A percentile compares a stretch with the other conserved stretches of the same genome.
phyloP scores from a whole-genome alignment of 2,797 vertebrate species.

The Anguilla pacifica region DNA sequence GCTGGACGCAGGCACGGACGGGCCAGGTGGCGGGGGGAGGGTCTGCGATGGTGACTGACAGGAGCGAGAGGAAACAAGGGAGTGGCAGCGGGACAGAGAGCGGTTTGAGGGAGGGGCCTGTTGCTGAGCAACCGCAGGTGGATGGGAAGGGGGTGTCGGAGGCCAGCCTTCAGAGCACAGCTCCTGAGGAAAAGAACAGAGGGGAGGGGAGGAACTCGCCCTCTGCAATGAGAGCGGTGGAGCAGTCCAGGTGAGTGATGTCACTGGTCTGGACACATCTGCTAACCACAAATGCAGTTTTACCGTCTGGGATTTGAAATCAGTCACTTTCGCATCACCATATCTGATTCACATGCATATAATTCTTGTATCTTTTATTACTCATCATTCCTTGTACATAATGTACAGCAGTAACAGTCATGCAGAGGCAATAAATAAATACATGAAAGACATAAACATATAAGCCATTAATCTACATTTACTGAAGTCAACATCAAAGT shows the following conservation, averaged over 20 bases:
- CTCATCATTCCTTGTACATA: not conserved
- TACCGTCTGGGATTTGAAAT: not conserved
- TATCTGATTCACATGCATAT: not conserved
- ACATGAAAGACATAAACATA: not conserved
- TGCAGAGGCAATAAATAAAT: not conserved
- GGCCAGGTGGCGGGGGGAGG: constrained; percentile 26
- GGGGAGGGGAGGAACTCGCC: constrained; percentile 53
- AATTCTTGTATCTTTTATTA: not conserved
- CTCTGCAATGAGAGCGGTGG: constrained; percentile 46
- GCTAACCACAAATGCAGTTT: not conserved
- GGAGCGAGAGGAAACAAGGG: constrained; percentile 20
- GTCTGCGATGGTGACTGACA: constrained; percentile 36
- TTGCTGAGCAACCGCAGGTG: constrained; percentile 42
- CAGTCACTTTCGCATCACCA: not conserved
- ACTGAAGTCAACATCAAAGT: not conserved
- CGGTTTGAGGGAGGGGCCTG: constrained; percentile 43
- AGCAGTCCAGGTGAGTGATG: constrained; percentile 68
- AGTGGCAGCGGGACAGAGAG: constrained; percentile 23
- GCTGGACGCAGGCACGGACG: constrained; percentile 22
- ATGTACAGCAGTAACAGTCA: not conserved
- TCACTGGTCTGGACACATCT: not conserved
- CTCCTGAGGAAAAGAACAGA: constrained; percentile 56
- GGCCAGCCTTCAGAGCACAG: constrained; percentile 63
- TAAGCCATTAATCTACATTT: not conserved
- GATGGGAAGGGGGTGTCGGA: constrained; percentile 58